Evolutionary conservation across 2,797 vertebrate species (phyloP), one percentile per base, ranked within the genome.

Genomic region (Hylomyscus alleni): DNA sequence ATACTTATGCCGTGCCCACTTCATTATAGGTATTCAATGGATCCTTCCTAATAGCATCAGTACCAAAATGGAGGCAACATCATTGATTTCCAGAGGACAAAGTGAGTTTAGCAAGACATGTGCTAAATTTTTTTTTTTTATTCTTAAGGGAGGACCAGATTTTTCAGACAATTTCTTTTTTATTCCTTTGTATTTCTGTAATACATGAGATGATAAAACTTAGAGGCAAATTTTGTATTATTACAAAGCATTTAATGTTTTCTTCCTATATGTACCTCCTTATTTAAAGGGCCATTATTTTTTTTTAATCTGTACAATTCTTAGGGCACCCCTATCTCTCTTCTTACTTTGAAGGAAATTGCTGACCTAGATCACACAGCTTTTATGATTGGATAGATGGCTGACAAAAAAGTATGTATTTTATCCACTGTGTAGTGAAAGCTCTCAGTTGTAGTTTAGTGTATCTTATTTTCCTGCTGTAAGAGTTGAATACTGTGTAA

Each of bases 1-100:
- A 94, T 97, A 95, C 78, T 95, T 86, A 81, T 89, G 87, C 31
- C 40, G 90, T 77, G 69, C 54, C 78, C 24, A 69, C 17, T 50
- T 97, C 78, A 93, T 95, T 96, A 95, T 73, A n/a, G 62, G 40
- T 95, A 92, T 73, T 94, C 83, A 94, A 75, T 78, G 69, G 17
- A 81, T 44, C n/a, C 12, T 94, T 97, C 94, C 84, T 94, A 96
- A 95, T 90, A 91, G 13, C 65, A 78, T 60, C 47, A 95, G 15
- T 31, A 95, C 84, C 26, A 93, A 93, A 93, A 89, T 91, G 26
- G 1, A 84, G 20, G 14, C n/a, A 73, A 81, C 56, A 24, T 72
- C n/a, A 65, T 75, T 92, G 40, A 83, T 82, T 93, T 86, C 65
- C 8, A 73, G 89, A 80, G 54, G 24, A 65, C 72, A 91, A 96